Evolutionary conservation across 2,113 vertebrate species (phyloP).

Genomic region (Alaudala cheleensis): DNA sequence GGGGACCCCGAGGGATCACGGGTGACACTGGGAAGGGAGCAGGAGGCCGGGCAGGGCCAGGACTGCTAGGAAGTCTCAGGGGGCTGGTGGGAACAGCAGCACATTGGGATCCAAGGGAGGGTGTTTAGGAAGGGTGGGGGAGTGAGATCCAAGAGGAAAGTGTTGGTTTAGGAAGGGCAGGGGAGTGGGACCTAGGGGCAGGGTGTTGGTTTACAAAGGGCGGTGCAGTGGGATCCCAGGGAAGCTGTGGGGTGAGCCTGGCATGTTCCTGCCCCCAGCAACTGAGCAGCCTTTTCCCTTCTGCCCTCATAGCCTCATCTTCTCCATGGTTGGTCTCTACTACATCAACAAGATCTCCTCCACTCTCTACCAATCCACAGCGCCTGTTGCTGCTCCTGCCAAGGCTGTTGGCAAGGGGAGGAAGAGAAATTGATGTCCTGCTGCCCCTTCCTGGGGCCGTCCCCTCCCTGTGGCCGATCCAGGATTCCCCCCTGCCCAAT

Average conservation of each 20-base stretch:
- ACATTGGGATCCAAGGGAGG: not conserved
- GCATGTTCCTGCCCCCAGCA: rapidly evolving
- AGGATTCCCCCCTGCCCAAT: not conserved
- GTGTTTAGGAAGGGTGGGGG: not conserved
- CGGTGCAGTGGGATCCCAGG: not conserved
- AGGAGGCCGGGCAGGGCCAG: not conserved
- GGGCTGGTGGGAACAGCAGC: not conserved
- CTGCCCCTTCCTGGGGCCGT: not conserved
- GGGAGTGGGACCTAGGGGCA: not conserved
- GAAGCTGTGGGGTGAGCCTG: not conserved
- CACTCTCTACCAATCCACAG: constrained; percentile 86
- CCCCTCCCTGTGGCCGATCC: not conserved
- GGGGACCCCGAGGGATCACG: rapidly evolving
- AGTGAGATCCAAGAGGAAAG: rapidly evolving
- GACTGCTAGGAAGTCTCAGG: not conserved
- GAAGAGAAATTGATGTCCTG: constrained; percentile 84
- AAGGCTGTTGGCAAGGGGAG: constrained; percentile 90
- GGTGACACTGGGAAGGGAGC: rapidly evolving
- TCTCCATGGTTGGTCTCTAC: constrained; percentile 90
- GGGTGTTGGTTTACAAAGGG: not conserved
- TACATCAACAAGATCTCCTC: constrained; percentile 98
- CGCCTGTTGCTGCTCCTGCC: constrained; percentile 64
- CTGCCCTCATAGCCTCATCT: constrained; percentile 80
- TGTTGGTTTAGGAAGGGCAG: not conserved
- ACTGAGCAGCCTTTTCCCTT: not conserved